phyloP scores from a whole-genome alignment of 2,113 vertebrate species.

The pig (Sus scrofa) region DNA sequence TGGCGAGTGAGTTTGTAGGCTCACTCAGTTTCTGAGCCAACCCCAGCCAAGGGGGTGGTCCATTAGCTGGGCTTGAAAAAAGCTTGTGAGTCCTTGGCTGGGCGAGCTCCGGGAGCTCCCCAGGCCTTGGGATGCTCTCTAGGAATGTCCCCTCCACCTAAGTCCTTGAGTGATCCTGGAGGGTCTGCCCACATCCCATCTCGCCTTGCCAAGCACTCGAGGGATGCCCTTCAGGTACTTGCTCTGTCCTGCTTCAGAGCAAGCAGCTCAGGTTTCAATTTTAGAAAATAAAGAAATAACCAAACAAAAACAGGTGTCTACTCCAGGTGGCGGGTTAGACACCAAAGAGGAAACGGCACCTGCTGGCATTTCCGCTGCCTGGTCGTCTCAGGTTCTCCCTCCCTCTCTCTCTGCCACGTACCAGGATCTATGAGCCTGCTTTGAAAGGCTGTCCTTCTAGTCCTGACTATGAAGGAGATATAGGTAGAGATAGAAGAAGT shows the following conservation, averaged over 20 bases:
- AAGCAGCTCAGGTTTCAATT: background rate
- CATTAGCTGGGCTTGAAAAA: background rate
- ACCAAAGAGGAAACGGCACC: fast-evolving
- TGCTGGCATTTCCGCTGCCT: background rate
- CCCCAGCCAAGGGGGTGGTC: background rate
- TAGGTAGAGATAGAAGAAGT: too few relatives aligned
- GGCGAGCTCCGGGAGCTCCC: background rate
- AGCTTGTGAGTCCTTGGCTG: background rate
- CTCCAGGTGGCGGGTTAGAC: background rate
- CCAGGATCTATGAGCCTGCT: background rate
- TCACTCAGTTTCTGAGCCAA: background rate
- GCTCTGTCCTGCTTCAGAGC: background rate
- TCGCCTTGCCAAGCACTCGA: background rate
- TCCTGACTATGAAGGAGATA: background rate
- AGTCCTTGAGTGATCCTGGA: background rate
- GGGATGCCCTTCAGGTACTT: background rate
- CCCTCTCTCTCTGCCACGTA: fast-evolving
- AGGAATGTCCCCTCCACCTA: background rate
- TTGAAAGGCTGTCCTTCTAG: background rate
- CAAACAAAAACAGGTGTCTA: background rate
- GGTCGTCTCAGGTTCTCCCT: background rate
- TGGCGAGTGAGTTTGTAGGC: background rate
- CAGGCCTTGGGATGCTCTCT: background rate
- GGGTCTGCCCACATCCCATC: background rate
- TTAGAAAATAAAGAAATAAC: background rate